These are phyloP conservation scores for Tragulus kanchil DNA, from an alignment of 2,113 vertebrate species.

Conservation along the genomic window DNA sequence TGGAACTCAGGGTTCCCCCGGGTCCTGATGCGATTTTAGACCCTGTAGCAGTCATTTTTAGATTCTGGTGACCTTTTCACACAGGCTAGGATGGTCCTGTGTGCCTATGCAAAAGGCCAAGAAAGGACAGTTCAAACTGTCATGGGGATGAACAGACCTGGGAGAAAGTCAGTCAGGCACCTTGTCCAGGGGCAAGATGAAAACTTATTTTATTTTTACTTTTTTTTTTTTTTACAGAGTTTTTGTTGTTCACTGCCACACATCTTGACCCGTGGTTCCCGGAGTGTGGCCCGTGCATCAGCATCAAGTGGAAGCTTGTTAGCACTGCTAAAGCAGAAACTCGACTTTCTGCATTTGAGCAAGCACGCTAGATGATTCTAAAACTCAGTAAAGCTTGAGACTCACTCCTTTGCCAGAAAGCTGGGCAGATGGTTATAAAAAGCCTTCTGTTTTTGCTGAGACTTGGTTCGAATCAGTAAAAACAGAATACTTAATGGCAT, in stretches of 20 bases:
- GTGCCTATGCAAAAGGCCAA: neutral
- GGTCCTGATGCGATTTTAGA: neutral
- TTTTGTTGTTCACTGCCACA: no score
- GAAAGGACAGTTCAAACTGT: neutral
- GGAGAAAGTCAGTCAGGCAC: neutral
- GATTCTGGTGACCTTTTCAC: neutral
- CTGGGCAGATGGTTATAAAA: neutral
- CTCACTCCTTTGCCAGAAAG: neutral
- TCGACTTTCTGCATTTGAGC: neutral
- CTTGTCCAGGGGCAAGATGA: neutral
- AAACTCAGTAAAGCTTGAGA: neutral
- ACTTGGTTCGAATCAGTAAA: neutral
- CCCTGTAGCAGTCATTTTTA: neutral
- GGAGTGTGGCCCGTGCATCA: neutral
- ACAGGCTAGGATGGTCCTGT: accelerated
- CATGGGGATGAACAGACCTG: neutral
- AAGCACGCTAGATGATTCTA: neutral
- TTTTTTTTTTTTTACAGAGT: no score
- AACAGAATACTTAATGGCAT: neutral
- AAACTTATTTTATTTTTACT: neutral
- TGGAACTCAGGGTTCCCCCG: neutral
- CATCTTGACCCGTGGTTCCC: neutral
- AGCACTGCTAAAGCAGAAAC: neutral
- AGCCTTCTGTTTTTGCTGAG: neutral
- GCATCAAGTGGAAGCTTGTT: neutral